These are phyloP conservation scores for Polymixis lichenea DNA, from an alignment of 2,888 invertebrate genomes.

Conservation along the genomic window DNA sequence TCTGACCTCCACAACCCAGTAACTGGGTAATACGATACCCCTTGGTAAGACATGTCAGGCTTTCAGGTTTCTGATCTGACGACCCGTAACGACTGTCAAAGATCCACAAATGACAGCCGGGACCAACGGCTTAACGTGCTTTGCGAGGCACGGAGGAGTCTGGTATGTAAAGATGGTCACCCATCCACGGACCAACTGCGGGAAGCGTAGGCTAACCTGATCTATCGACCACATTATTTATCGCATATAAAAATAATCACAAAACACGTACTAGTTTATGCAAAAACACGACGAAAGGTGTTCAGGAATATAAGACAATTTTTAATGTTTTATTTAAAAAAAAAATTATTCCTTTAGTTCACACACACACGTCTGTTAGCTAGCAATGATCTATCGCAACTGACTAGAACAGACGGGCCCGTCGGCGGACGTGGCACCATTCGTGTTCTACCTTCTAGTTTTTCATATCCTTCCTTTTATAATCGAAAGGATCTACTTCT, in stretches of 20 bases:
- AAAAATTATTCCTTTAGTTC: slow-evolving; percentile 53
- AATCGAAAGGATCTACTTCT: slow-evolving; percentile 50
- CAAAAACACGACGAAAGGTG: slow-evolving; percentile 25
- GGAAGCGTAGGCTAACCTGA: too few species aligned
- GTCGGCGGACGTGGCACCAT: slow-evolving; percentile 45
- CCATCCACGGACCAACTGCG: too few species aligned
- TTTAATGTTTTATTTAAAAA: slow-evolving; percentile 56
- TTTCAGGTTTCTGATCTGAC: too few species aligned
- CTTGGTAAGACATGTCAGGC: too few species aligned
- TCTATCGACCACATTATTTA: background rate
- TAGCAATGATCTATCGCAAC: slow-evolving; percentile 43
- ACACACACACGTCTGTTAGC: slow-evolving; percentile 47
- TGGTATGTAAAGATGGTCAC: too few species aligned
- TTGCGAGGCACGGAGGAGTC: too few species aligned
- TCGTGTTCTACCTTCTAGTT: slow-evolving; percentile 39
- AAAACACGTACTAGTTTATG: slow-evolving; percentile 30
- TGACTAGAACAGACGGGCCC: slow-evolving; percentile 42
- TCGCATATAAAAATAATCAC: background rate
- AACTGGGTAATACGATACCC: too few species aligned
- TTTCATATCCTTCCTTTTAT: slow-evolving; percentile 60
- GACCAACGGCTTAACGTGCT: too few species aligned
- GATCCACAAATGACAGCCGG: too few species aligned
- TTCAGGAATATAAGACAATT: slow-evolving; percentile 49
- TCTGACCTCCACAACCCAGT: too few species aligned
- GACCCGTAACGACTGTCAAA: too few species aligned